Evolutionary conservation across 2,797 vertebrate species (phyloP).

Genomic region (Syngnathus acus): DNA sequence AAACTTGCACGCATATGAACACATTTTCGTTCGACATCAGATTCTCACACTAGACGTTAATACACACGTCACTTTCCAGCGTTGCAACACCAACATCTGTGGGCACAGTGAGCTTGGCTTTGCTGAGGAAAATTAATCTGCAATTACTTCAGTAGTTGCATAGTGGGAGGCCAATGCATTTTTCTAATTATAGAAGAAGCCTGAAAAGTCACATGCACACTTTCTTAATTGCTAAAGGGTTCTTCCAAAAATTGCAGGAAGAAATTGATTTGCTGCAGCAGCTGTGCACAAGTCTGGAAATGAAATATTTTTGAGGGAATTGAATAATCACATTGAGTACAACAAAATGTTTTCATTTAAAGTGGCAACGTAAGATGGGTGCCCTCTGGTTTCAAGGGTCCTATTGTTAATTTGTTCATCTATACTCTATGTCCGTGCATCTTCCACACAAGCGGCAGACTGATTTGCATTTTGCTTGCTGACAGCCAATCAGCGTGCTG

Average conservation of each 20-base stretch:
- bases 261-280: neutral
- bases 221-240: neutral
- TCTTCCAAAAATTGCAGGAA: neutral
- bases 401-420: too few species aligned
- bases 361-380: too few species aligned
- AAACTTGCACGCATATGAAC: constrained; percentile 24
- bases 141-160: neutral
- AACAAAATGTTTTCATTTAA: too few species aligned
- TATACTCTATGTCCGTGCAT: too few species aligned
- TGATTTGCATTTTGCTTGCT: too few species aligned
- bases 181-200: neutral
- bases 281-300: neutral
- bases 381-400: too few species aligned
- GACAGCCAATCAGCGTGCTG: too few species aligned
- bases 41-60: constrained; percentile 39
- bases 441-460: too few species aligned
- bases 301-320: neutral
- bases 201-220: neutral
- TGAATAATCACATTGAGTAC: too few species aligned
- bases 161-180: neutral
- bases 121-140: neutral
- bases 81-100: constrained; percentile 42
- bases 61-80: constrained; percentile 31
- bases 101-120: constrained; percentile 39
- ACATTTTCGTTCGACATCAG: constrained; percentile 31